A percentile compares a stretch with the other conserved stretches of the same genome.
These are phyloP conservation scores for Masticophis lateralis DNA, from an alignment of 2,797 vertebrate genomes.

Conservation along the genomic window DNA sequence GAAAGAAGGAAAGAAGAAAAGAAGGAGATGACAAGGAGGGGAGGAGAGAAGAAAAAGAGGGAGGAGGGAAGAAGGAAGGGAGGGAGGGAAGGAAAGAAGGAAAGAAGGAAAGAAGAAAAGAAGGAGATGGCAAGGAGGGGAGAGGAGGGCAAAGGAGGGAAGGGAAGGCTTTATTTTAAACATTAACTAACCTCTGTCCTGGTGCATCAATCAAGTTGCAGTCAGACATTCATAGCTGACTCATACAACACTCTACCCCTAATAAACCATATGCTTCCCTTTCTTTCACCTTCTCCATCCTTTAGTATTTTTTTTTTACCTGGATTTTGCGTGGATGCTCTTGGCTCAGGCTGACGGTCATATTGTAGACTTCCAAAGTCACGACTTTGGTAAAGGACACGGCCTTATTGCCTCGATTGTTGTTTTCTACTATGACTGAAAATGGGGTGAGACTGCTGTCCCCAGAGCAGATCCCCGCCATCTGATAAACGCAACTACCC, in stretches of 20 bases:
- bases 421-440: constrained; percentile 74
- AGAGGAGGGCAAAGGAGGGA: background rate
- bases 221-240: background rate
- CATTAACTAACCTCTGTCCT: background rate
- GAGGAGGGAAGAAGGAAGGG: background rate
- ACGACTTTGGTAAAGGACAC: constrained; percentile 72
- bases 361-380: constrained; percentile 60
- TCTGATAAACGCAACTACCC: constrained; percentile 72
- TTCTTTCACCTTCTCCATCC: background rate
- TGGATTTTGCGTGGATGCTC: constrained; percentile 63
- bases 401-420: constrained; percentile 64
- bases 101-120: background rate
- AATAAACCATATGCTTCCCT: background rate
- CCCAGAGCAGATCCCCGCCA: constrained; percentile 51
- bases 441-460: constrained; percentile 62
- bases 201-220: background rate
- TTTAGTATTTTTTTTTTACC: constrained; percentile 43
- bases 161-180: background rate
- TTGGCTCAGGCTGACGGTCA: constrained; percentile 64
- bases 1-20: background rate
- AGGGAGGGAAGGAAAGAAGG: accelerated
- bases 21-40: no score
- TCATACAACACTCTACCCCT: background rate
- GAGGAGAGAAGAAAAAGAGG: no score
- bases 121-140: background rate